Evolutionary conservation across 2,113 vertebrate species (phyloP).

Genomic region (Oncorhynchus masou): DNA sequence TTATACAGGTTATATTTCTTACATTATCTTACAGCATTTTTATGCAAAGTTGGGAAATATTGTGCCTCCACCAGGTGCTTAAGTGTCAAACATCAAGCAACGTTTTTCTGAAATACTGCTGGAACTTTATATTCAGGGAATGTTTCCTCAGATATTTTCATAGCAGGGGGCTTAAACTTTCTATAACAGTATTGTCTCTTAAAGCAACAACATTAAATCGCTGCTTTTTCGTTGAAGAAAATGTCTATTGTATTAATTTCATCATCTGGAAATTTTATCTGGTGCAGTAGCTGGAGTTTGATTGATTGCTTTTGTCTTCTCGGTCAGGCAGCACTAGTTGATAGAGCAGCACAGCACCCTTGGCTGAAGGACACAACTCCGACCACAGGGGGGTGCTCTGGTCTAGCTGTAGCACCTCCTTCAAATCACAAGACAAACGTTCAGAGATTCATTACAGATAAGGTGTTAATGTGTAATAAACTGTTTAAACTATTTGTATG

Average conservation of each 20-base stretch:
- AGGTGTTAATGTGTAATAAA: too few relatives aligned
- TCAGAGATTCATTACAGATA: too few relatives aligned
- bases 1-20: not conserved
- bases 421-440: not conserved
- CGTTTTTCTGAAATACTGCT: not conserved
- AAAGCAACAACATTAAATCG: not conserved
- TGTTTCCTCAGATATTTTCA: not conserved
- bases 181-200: not conserved
- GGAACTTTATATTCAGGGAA: not conserved
- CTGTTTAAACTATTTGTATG: not conserved
- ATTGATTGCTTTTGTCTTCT: not conserved
- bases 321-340: slow-evolving; percentile 60
- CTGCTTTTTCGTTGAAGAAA: not conserved
- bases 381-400: slow-evolving; percentile 72
- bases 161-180: not conserved
- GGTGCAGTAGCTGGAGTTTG: not conserved
- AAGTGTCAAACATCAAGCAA: not conserved
- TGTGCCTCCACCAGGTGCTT: too few relatives aligned
- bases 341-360: slow-evolving; percentile 80
- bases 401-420: slow-evolving; percentile 77
- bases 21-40: not conserved
- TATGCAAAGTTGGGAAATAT: too few relatives aligned
- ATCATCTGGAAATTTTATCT: slow-evolving; percentile 1
- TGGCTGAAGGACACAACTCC: slow-evolving; percentile 87
- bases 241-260: not conserved